Base-by-base conservation (phyloP, 2,113 vertebrate genomes). In the Vulpes vulpes region DNA sequence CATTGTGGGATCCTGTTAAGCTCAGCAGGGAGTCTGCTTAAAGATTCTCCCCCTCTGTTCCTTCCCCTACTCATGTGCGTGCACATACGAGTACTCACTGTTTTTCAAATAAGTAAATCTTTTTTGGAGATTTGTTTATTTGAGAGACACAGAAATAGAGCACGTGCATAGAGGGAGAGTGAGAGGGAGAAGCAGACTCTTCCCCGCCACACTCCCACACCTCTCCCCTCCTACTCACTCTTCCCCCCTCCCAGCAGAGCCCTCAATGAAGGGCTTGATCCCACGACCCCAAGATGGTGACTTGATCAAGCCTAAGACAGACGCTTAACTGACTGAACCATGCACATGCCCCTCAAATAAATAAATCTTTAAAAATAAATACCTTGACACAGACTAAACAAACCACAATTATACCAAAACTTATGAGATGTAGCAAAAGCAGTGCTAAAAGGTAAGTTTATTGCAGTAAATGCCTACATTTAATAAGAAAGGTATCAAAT, bases 211-310 rank as follows among this genome's bases (percentile, higher is more conserved):
- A 43, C 43, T 43, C 43, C 0, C 43, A 43, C 43, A 43, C 43
- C 43, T 43, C 5, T 43, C 43, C 43, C 43, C 5, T 43, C 43
- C 43, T 5, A 43, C 43, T 43, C 43, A 5, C 43, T 43, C 43
- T 43, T 6, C 43, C 43, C 3, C 7, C 65, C 0, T 0, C 3
- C 3, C 15, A 69, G 32, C 32, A 19, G 32, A 69, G 32, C n/a
- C 7, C 65, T 32, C 8, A 32, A 69, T 69, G 65, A 6, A 8
- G 16, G 16, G 65, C 65, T 69, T 1, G 1, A n/a, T 9, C 15
- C 65, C 16, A 69, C 16, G 65, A 69, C 65, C 32, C 8, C 15
- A 32, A 69, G 65, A 69, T n/a, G 16, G 1, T 0, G 32, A 69
- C 32, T 16, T 69, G 35, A 43, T 43, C 43, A 43, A n/a, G 65